Evolutionary conservation across 2,797 vertebrate species (phyloP).

Genomic region (Rhinella marina): DNA sequence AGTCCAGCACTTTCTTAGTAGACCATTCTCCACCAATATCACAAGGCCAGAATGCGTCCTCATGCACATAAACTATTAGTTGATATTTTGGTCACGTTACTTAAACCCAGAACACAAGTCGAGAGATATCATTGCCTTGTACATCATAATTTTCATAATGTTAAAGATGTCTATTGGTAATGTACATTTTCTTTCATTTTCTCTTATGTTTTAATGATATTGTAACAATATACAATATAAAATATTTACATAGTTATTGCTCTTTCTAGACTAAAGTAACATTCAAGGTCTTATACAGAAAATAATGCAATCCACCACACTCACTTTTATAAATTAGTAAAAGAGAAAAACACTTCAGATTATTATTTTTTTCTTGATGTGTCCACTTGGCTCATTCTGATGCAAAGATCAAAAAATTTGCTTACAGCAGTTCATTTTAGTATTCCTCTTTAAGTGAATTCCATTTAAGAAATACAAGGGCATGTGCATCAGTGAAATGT

Average conservation of each 20-base stretch:
- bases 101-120: too few species aligned
- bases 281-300: background rate
- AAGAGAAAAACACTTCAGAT: background rate
- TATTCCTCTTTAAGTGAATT: slow-evolving; percentile 2
- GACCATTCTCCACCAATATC: too few species aligned
- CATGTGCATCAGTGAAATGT: background rate
- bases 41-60: too few species aligned
- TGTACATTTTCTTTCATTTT: background rate
- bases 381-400: background rate
- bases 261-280: background rate
- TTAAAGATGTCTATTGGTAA: too few species aligned
- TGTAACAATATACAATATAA: background rate
- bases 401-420: background rate
- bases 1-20: too few species aligned
- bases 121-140: too few species aligned
- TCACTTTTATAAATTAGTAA: background rate
- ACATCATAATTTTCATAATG: too few species aligned
- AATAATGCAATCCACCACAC: background rate
- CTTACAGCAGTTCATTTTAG: background rate
- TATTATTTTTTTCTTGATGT: background rate
- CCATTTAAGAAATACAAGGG: slow-evolving; percentile 1
- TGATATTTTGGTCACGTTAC: too few species aligned
- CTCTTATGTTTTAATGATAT: background rate
- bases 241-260: background rate
- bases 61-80: too few species aligned